Percentiles rank a stretch among this genome's conserved stretches.
Evolutionary conservation across 2,797 vertebrate species (phyloP).

Genomic region (Takifugu ocellatus): DNA sequence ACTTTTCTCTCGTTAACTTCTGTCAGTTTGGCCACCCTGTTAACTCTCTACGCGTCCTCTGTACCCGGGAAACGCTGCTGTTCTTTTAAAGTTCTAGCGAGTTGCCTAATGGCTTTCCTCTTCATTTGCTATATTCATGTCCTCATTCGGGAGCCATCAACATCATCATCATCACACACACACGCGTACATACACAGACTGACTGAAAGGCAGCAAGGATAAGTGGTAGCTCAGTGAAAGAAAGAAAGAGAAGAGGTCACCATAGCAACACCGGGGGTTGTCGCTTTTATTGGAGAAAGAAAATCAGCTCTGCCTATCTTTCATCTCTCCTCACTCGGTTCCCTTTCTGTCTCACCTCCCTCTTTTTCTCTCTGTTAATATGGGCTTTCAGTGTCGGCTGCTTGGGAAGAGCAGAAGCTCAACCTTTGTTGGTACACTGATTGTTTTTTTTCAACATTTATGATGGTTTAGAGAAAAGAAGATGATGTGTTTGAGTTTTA

Average conservation of each 20-base stretch:
- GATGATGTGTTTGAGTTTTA: not conserved
- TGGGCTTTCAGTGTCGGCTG: slow-evolving; percentile 29
- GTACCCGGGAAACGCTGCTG: too few species aligned
- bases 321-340: slow-evolving; percentile 29
- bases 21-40: too few species aligned
- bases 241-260: slow-evolving; percentile 58
- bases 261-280: slow-evolving; percentile 72
- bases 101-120: slow-evolving; percentile 61
- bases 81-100: too few species aligned
- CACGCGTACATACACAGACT: slow-evolving; percentile 59
- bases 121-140: slow-evolving; percentile 73
- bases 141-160: slow-evolving; percentile 63
- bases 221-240: slow-evolving; percentile 69
- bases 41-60: too few species aligned
- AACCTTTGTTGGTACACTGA: slow-evolving; percentile 4
- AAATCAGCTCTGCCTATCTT: slow-evolving; percentile 51
- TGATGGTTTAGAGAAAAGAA: not conserved
- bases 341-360: slow-evolving; percentile 31
- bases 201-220: slow-evolving; percentile 71
- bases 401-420: slow-evolving; percentile 9
- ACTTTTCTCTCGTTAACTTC: too few species aligned
- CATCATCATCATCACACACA: slow-evolving; percentile 33
- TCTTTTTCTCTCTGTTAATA: slow-evolving; percentile 18
- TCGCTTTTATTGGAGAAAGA: slow-evolving; percentile 67
- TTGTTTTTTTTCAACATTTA: not conserved